Evolutionary conservation across 2,888 invertebrate genomes (phyloP), one percentile per base, ranked within the genome.

Genomic region (Meteorus cinctellus): DNA sequence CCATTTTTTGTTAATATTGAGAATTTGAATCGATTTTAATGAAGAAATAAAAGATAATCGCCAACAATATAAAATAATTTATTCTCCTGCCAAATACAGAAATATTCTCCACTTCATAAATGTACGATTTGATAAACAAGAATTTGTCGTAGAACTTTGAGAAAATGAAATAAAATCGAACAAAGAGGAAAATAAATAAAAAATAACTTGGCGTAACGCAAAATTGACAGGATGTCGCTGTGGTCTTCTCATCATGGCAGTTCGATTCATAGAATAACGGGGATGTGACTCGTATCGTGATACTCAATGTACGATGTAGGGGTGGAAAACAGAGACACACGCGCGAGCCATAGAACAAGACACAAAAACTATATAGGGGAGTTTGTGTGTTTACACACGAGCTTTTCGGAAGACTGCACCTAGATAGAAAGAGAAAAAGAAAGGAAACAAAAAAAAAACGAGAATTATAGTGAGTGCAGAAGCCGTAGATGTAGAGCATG

Each of bases 321-420:
- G 51, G 59, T 19, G 2, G 51, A 14, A 45, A 60, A 65, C 19
- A 67, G 45, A 24, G 65, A 41, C 29, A 14, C 12, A 41, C 41
- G 24, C 8, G 55, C 24, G 55, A 55, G 4, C n/a, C 19, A 19
- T 55, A 55, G 24, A 67, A 48, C n/a, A 65, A 55, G 48, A 27
- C 60, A 48, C 45, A 60, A 48, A 72, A 41, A 41, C 41, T 41
- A 48, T 34, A 73, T 62, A 77, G 78, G 82, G 81, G 80, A 78
- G 81, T 78, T 77, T 74, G 81, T 75, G 81, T 84, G 86, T 86
- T 86, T 86, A 86, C 86, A 86, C 86, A 84, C 82, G 84, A n/a
- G 82, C 82, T 86, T 86, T 86, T 86, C 86, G 86, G 83, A 81
- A 86, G 85, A 84, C 81, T 84, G 86, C 84, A 84, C 83, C 80